phyloP scores from a whole-genome alignment of 2,888 invertebrate genomes.

The Amphipoea oculea region DNA sequence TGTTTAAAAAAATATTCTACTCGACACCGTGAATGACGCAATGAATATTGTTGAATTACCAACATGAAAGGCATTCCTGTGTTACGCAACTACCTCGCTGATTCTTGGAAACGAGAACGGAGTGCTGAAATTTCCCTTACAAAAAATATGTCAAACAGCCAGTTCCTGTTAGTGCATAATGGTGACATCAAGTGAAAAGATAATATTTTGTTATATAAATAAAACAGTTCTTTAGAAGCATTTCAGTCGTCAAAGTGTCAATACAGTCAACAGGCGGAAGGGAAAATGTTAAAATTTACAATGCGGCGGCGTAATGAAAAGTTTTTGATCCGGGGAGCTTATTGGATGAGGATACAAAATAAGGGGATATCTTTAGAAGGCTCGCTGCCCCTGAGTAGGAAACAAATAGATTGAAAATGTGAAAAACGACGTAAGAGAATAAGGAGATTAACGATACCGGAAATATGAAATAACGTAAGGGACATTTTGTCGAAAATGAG shows the following conservation, averaged over 20 bases:
- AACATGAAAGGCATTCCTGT: not conserved
- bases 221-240: conserved; percentile 11
- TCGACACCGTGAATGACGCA: not conserved
- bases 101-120: not conserved
- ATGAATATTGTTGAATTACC: not conserved
- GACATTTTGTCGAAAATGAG: too few species aligned
- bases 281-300: conserved; percentile 56
- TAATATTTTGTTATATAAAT: conserved; percentile 13
- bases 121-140: too few species aligned
- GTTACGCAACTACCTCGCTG: not conserved
- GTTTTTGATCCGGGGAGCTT: conserved; percentile 40
- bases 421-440: not conserved
- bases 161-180: conserved; percentile 4
- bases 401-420: not conserved
- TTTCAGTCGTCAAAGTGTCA: conserved; percentile 26
- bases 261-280: conserved; percentile 36
- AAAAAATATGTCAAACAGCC: not conserved
- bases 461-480: too few species aligned
- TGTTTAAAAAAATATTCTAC: not conserved
- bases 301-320: conserved; percentile 41
- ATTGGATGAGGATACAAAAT: conserved; percentile 31
- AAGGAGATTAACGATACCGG: too few species aligned
- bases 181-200: conserved; percentile 21
- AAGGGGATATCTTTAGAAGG: conserved; percentile 12
- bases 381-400: not conserved